Base-by-base conservation (phyloP, 2,113 vertebrate species). In the Lonchura striata region DNA sequence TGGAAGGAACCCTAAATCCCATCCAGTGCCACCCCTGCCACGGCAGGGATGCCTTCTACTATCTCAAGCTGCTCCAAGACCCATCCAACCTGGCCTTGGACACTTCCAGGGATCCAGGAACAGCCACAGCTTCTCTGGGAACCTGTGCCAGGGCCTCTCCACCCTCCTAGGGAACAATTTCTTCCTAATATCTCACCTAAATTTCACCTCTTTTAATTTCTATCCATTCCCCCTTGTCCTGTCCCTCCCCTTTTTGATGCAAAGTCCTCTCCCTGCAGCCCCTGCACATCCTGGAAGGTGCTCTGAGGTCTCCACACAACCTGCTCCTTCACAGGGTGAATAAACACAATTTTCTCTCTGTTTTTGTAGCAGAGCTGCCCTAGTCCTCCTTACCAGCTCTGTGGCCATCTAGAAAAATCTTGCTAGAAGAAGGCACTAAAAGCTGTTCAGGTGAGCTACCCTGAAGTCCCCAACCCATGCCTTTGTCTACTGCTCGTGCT, bases 211-310 rank as follows among this genome's bases (percentile, higher is more conserved):
- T 46, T 52, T 31, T 5, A 19, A 7, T 18, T 53, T 47, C 19
- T 41, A 30, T 9, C 28, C n/a, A 10, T 41, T 41, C 1, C 27
- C 13, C 53, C 39, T 30, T 22, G 54, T 30, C 6, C 54, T 47
- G 39, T 41, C n/a, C 10, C 30, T 41, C 20, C 53, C 60, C 13
- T 3, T 75, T 23, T 13, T 0, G 0, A 15, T 0, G 17, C 30
- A 31, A 9, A 39, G 39, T 30, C n/a, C n/a, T 10, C 47, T 60
- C 20, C 28, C 39, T 10, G 6, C 2, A 46, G 39, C 10, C 5
- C 39, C 17, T 47, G 27, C 47, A 41, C 0, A 0, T 21, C 13
- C 28, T 53, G n/a, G 39, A 24, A 74, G 28, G 9, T 30, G 33
- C 15, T 52, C 31, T 59, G 23, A 39, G 46, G 13, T 53, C 24